phyloP scores from a whole-genome alignment of 2,797 vertebrate genomes.

The Propithecus perrieri region DNA sequence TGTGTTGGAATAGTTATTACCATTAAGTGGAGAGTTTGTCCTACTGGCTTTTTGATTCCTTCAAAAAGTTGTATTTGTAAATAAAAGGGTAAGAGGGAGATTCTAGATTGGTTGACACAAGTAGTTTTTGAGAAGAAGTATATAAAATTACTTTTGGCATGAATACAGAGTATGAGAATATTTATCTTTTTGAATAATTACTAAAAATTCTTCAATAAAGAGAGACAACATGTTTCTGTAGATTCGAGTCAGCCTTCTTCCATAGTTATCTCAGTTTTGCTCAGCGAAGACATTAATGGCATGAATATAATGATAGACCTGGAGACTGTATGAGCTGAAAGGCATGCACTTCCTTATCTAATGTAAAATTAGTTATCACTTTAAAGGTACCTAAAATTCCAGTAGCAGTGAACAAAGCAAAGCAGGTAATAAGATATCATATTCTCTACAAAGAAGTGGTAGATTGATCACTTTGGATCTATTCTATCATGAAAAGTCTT shows the following conservation, averaged over 20 bases:
- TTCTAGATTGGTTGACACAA: background rate
- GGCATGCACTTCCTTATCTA: background rate
- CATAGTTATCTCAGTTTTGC: background rate
- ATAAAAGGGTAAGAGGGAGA: background rate
- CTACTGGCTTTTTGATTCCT: background rate
- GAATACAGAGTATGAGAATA: background rate
- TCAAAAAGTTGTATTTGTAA: background rate
- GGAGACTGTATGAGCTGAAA: background rate
- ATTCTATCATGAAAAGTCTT: background rate
- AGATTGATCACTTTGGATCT: background rate
- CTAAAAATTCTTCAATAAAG: background rate
- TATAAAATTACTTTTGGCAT: background rate
- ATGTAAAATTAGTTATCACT: background rate
- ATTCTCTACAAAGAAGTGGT: background rate
- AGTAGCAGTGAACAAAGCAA: background rate
- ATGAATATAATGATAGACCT: background rate
- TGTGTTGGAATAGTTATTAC: background rate
- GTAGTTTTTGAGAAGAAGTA: background rate
- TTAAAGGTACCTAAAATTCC: background rate
- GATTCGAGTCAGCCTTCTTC: background rate
- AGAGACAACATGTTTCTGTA: background rate
- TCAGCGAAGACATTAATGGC: background rate
- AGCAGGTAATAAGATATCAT: background rate
- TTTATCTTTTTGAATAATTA: background rate
- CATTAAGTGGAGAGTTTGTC: background rate